phyloP scores from a whole-genome alignment of 2,113 vertebrate species.

The Pionites leucogaster region DNA sequence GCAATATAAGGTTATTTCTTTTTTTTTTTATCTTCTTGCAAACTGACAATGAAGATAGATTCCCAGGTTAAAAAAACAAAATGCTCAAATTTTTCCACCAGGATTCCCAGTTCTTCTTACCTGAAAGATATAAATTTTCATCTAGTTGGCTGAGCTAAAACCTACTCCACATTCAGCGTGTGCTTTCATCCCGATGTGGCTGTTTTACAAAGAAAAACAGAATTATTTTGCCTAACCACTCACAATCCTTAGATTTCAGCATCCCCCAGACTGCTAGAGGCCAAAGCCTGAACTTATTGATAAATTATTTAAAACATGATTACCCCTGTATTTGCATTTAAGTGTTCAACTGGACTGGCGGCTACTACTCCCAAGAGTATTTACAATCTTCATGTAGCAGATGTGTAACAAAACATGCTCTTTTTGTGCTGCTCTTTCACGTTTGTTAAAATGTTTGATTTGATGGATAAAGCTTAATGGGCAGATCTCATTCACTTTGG shows the following conservation, averaged over 20 bases:
- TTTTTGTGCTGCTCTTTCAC: not conserved
- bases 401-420: not conserved
- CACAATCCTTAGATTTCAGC: not conserved
- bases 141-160: not conserved
- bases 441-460: not conserved
- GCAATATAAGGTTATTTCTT: not conserved
- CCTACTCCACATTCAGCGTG: not conserved
- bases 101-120: not conserved
- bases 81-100: not conserved
- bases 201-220: not conserved
- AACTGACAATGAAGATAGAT: not conserved
- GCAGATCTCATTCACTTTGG: not conserved
- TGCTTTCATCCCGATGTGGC: not conserved
- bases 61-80: not conserved
- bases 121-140: not conserved
- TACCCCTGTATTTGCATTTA: not conserved
- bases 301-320: not conserved
- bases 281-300: not conserved
- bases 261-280: not conserved
- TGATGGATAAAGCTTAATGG: not conserved
- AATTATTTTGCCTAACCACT: not conserved
- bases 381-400: not conserved
- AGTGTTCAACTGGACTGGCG: not conserved
- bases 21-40: not conserved
- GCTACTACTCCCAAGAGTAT: not conserved